Conservation (phyloP, 1,140 invertebrate species). For the Procambarus virginalis region DNA sequence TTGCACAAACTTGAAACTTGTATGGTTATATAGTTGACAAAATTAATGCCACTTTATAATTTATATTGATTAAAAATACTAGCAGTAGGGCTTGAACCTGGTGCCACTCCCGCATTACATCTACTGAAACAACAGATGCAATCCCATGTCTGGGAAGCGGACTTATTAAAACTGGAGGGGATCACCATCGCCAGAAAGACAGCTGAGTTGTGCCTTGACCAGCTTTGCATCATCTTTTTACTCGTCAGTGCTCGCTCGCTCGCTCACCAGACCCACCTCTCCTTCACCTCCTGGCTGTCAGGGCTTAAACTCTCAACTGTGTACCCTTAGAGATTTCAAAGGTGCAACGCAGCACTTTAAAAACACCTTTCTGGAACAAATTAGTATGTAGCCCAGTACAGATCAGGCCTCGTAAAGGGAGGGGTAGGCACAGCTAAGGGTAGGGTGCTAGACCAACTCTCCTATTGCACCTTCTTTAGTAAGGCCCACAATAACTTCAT, state of each 20-base stretch:
- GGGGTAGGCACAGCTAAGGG: slow-evolving; percentile 67
- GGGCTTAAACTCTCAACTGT: slow-evolving; percentile 36
- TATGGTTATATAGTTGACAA: neutral
- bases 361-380: slow-evolving; percentile 1
- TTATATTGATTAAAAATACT: neutral
- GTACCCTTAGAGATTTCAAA: neutral
- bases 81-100: slow-evolving; percentile 62
- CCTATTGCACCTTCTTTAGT: slow-evolving; percentile 66
- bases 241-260: slow-evolving; percentile 64
- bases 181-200: slow-evolving; percentile 66
- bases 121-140: slow-evolving; percentile 50
- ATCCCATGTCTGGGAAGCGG: slow-evolving; percentile 36
- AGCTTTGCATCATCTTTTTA: slow-evolving; percentile 63
- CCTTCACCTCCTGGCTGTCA: slow-evolving; percentile 63
- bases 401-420: slow-evolving; percentile 54
- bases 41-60: neutral
- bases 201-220: slow-evolving; percentile 67
- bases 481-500: slow-evolving; percentile 68
- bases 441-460: slow-evolving; percentile 67
- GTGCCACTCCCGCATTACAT: slow-evolving; percentile 62
- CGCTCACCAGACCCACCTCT: slow-evolving; percentile 63
- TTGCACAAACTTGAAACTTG: slow-evolving; percentile 47
- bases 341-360: neutral
- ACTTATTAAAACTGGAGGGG: slow-evolving; percentile 29
- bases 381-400: slow-evolving; percentile 41